Percentiles rank a stretch among this genome's conserved stretches.
Evolutionary conservation across 2,888 invertebrate genomes (phyloP).

Genomic region (Esperia sulphurella): DNA sequence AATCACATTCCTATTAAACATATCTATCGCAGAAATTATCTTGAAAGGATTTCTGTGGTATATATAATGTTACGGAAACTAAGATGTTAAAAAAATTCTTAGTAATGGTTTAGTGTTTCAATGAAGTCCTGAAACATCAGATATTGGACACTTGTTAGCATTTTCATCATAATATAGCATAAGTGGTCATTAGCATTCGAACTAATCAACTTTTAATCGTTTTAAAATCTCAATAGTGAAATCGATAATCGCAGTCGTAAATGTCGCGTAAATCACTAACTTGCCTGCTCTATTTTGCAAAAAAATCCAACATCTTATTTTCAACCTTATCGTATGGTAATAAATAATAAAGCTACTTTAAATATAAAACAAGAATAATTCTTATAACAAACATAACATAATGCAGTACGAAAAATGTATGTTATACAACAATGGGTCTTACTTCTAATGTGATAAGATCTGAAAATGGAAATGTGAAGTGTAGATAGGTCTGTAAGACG

Average conservation of each 20-base stretch:
- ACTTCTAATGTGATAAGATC: slow-evolving; percentile 10
- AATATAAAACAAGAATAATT: neutral
- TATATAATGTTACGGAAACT: too few relatives aligned
- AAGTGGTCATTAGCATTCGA: too few relatives aligned
- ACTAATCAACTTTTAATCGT: too few relatives aligned
- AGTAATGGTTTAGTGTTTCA: too few relatives aligned
- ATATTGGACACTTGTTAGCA: too few relatives aligned
- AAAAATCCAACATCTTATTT: neutral
- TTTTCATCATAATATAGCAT: too few relatives aligned
- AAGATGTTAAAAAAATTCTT: too few relatives aligned
- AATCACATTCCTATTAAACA: too few relatives aligned
- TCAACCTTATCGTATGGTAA: slow-evolving; percentile 11
- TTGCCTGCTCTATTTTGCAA: too few relatives aligned
- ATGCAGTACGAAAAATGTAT: slow-evolving; percentile 1
- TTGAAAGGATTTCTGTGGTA: too few relatives aligned
- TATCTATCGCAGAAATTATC: too few relatives aligned
- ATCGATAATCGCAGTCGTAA: slow-evolving; percentile 28
- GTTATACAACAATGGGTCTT: neutral
- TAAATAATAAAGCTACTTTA: neutral
- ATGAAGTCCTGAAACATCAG: too few relatives aligned
- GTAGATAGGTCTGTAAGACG: slow-evolving; percentile 1
- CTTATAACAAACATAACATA: neutral
- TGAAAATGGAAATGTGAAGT: neutral
- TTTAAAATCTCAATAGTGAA: slow-evolving; percentile 21
- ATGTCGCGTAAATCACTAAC: slow-evolving; percentile 33